Conservation (phyloP, 30 jellyfish, hydroid and myxozoan genomes). For the Sanderia malayensis region DNA sequence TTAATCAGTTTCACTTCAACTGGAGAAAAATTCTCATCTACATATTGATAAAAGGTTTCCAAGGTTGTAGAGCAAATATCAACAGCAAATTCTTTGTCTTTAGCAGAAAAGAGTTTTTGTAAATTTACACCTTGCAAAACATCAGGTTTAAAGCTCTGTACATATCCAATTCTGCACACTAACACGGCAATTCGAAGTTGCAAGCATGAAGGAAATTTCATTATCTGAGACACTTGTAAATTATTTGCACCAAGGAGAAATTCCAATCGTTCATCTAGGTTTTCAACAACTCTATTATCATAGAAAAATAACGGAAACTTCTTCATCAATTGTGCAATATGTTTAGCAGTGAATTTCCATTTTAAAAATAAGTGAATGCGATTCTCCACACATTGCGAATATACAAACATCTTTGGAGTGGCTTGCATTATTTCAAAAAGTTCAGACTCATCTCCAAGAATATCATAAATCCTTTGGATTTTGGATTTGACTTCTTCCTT, state of each 20-base stretch:
- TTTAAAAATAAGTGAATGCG: slow-evolving; percentile 21
- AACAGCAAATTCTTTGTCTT: slow-evolving; percentile 9
- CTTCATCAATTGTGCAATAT: slow-evolving; percentile 35
- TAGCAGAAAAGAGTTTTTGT: slow-evolving; percentile 30
- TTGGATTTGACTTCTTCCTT: slow-evolving; percentile 13
- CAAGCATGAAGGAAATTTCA: slow-evolving; percentile 55
- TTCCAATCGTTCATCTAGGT: slow-evolving; percentile 34
- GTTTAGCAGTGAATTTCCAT: slow-evolving; percentile 27
- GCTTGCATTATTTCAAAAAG: slow-evolving; percentile 35
- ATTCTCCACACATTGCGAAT: slow-evolving; percentile 22
- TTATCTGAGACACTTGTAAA: slow-evolving; percentile 17
- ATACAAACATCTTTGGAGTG: slow-evolving; percentile 35
- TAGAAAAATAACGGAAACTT: slow-evolving; percentile 32
- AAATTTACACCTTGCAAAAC: slow-evolving; percentile 9
- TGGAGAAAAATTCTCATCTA: slow-evolving; percentile 22
- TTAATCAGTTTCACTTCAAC: slow-evolving; percentile 35
- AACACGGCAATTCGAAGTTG: slow-evolving; percentile 38
- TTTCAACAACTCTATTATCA: slow-evolving; percentile 56
- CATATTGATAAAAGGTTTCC: not conserved
- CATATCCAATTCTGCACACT: slow-evolving; percentile 46
- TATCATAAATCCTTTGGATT: slow-evolving; percentile 1
- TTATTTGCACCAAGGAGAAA: slow-evolving; percentile 27
- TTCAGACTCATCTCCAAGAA: slow-evolving; percentile 32
- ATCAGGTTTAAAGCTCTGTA: slow-evolving; percentile 23
- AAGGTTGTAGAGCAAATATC: slow-evolving; percentile 30